Evolutionary conservation across 2,888 invertebrate genomes (phyloP), one percentile per base, ranked within the genome.

Genomic region (Choreutis nemorana): DNA sequence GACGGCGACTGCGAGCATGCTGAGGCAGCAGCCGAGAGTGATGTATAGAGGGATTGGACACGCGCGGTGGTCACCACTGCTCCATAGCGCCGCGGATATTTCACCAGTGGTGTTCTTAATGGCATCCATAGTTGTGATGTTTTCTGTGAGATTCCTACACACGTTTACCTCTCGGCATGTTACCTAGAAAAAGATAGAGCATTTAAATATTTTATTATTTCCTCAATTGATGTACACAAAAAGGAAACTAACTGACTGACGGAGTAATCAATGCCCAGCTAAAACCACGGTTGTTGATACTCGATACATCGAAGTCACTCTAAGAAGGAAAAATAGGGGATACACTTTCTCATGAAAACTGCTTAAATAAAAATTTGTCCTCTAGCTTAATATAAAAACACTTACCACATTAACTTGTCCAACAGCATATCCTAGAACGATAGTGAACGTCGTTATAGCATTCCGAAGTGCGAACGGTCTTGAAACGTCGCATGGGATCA

Each of bases 401-500:
- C 91, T 85, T 79, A 94, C 94, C 81, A 94, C 91, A 82, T 95
- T 95, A 36, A 94, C 91, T 79, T 94, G 94, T 28, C 92, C 91
- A 38, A 94, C 91, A 26, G 92, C 89, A 61, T 94, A 94, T 18
- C 94, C 87, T 33, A 94, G 80, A 6, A 94, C 85, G 34, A 94
- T 88, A 2, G 94, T 93, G 47, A 94, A 91, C 10, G 92, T 87
- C 3, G 93, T 92, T 14, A 94, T 90, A 29, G 92, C 91, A 46
- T 94, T 82, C 36, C 94, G 83, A 22, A 94, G 70, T 1, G 89
- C 85, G 42, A 92, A 91, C 32, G 91, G 91, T 46, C 90, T 85
- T 2, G 91, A 89, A 26, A 94, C 86, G 55, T 94, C 94, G 84
- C 93, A 94, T 7, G 87, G 82, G 38, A 94, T 90, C 72, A 92